phyloP scores from a whole-genome alignment of 2,113 vertebrate genomes.

The Urocitellus parryii region DNA sequence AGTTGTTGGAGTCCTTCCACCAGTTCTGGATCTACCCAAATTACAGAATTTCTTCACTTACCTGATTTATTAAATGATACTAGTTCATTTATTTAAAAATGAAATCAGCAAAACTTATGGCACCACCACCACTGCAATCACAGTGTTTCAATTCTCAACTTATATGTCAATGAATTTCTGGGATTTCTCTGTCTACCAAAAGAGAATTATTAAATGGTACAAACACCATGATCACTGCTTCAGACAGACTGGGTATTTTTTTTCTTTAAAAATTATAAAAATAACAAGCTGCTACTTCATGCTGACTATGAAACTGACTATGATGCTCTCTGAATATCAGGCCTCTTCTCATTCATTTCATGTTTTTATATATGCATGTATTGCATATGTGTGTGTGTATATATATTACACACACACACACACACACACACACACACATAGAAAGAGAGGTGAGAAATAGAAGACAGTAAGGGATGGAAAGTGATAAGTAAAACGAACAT shows the following conservation, averaged over 20 bases:
- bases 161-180: background rate
- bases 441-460: background rate
- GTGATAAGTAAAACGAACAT: background rate
- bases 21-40: background rate
- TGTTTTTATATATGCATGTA: no score
- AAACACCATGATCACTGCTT: background rate
- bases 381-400: no score
- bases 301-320: accelerated
- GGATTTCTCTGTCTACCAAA: background rate
- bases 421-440: no score
- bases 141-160: background rate
- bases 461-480: background rate
- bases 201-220: background rate
- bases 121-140: accelerated
- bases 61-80: background rate
- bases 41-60: background rate
- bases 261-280: background rate
- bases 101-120: background rate
- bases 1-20: background rate
- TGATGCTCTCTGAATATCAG: background rate
- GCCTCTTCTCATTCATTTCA: background rate
- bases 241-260: background rate
- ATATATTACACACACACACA: no score
- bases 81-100: conserved; percentile 11
- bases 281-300: background rate